Conservation (phyloP, 2,888 invertebrate species). For the Rhorus exstirpatorius region DNA sequence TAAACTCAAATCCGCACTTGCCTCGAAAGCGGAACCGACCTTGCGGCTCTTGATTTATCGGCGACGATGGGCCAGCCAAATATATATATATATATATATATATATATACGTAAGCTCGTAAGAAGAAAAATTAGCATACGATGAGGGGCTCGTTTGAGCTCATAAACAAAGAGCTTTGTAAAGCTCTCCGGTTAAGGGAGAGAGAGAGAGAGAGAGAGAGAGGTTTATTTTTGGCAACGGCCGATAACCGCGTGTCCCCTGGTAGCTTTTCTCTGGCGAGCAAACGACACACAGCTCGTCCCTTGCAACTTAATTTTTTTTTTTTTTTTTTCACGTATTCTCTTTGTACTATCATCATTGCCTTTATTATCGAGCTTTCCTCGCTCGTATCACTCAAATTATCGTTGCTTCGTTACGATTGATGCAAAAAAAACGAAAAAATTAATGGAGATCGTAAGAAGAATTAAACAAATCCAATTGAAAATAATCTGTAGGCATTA, state of each 20-base stretch:
- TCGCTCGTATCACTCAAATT: no score
- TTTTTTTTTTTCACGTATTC: not conserved
- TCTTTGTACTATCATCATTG: no score
- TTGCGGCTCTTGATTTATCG: slow-evolving; percentile 50
- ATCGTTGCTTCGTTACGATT: no score
- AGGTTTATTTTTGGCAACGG: slow-evolving; percentile 69
- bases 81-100: no score
- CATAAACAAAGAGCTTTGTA: slow-evolving; percentile 74
- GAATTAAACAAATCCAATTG: no score
- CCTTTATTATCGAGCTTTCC: no score
- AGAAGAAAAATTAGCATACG: slow-evolving; percentile 58
- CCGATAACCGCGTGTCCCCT: slow-evolving; percentile 63
- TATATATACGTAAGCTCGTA: slow-evolving; percentile 24
- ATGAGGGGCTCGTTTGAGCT: slow-evolving; percentile 39
- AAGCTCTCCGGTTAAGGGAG: slow-evolving; percentile 41
- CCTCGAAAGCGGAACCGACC: slow-evolving; percentile 31
- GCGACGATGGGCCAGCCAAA: slow-evolving; percentile 15
- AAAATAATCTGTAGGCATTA: no score
- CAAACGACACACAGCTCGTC: slow-evolving; percentile 4
- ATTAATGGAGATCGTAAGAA: no score
- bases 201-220: slow-evolving; percentile 47
- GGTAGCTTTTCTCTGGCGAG: slow-evolving; percentile 24
- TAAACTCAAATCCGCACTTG: slow-evolving; percentile 43
- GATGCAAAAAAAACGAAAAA: no score
- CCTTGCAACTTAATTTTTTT: slow-evolving; percentile 1